These are phyloP conservation scores for Alouatta palliata DNA, from an alignment of 2,113 vertebrate species.

Conservation along the genomic window DNA sequence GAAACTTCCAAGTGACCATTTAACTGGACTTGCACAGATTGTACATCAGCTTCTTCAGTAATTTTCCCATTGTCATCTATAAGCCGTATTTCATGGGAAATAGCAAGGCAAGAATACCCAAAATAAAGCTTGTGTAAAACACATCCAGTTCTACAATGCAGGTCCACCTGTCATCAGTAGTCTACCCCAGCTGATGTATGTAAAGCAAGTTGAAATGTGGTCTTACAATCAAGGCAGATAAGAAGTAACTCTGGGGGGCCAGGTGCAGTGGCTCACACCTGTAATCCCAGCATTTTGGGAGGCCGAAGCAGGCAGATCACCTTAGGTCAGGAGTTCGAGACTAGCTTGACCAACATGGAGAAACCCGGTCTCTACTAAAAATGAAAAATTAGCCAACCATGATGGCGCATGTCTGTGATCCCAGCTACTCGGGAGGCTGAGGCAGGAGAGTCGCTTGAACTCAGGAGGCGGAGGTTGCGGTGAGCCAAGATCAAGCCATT, in stretches of 20 bases:
- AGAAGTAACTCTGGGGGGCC: not conserved
- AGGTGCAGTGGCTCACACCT: too few species aligned
- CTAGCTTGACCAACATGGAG: too few species aligned
- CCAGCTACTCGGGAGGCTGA: too few species aligned
- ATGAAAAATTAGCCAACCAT: too few species aligned
- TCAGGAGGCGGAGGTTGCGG: too few species aligned
- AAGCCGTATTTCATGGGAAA: not conserved
- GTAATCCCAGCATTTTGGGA: too few species aligned
- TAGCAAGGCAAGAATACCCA: not conserved
- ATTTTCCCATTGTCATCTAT: not conserved
- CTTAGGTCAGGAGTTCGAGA: too few species aligned
- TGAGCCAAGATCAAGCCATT: too few species aligned
- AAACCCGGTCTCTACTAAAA: too few species aligned
- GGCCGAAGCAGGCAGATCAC: too few species aligned
- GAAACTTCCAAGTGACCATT: slow-evolving; percentile 33
- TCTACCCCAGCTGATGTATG: not conserved
- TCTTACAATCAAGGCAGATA: not conserved
- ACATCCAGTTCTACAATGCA: not conserved
- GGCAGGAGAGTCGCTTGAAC: too few species aligned
- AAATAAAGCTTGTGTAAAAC: not conserved
- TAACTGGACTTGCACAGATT: not conserved
- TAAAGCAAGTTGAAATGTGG: not conserved
- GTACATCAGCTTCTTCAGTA: not conserved
- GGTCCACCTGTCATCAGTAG: not conserved
- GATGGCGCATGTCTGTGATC: too few species aligned